A percentile compares a stretch with the other conserved stretches of the same genome.
These are phyloP conservation scores for Rhogogaster chlorosoma DNA, from an alignment of 2,888 invertebrate genomes.

Conservation along the genomic window DNA sequence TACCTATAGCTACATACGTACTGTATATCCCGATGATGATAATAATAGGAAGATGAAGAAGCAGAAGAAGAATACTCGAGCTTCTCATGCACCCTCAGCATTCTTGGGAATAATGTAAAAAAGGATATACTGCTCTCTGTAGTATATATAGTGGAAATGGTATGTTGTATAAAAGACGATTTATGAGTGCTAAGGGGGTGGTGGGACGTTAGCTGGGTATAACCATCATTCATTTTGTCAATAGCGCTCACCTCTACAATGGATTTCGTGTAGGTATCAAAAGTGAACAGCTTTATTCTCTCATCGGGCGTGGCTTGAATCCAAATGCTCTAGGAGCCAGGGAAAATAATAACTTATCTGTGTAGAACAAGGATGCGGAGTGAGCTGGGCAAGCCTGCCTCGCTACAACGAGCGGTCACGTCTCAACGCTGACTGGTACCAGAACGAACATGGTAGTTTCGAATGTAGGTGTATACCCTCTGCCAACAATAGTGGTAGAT, in stretches of 20 bases:
- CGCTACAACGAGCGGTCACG: neutral
- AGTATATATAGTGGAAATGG: constrained; percentile 45
- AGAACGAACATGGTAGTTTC: neutral
- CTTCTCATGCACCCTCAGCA: neutral
- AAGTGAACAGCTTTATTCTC: constrained; percentile 72
- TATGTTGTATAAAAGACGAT: constrained; percentile 65
- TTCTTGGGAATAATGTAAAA: constrained; percentile 43
- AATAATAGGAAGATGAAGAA: neutral
- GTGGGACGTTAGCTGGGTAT: constrained; percentile 70
- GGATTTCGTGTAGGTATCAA: constrained; percentile 67
- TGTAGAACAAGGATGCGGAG: constrained; percentile 2
- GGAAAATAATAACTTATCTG: constrained; percentile 34
- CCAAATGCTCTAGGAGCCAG: constrained; percentile 60
- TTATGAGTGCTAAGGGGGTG: constrained; percentile 67
- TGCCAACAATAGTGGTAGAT: neutral
- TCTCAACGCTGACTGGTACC: constrained; percentile 2
- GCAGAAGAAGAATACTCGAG: neutral
- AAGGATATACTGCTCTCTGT: constrained; percentile 50
- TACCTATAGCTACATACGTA: neutral
- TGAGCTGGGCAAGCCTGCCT: neutral
- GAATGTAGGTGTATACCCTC: neutral
- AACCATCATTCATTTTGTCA: constrained; percentile 74
- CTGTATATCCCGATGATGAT: neutral
- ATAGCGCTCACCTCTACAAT: constrained; percentile 70
- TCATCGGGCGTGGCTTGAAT: constrained; percentile 67